These are phyloP conservation scores for Ibycter americanus DNA, from an alignment of 2,797 vertebrate genomes.

Conservation along the genomic window DNA sequence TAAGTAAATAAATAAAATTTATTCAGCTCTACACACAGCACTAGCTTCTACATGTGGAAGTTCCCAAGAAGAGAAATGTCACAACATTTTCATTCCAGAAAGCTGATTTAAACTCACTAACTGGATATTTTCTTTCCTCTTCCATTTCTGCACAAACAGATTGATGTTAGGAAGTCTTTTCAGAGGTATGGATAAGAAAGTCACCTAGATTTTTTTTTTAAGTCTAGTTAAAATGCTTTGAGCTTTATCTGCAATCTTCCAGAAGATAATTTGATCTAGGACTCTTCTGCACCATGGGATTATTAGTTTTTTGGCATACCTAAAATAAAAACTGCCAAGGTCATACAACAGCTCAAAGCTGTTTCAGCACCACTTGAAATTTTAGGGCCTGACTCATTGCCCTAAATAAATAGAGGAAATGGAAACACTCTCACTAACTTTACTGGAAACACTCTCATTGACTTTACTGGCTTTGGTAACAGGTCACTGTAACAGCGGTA, in stretches of 20 bases:
- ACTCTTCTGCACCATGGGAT: background rate
- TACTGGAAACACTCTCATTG: background rate
- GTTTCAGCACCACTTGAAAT: background rate
- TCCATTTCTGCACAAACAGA: background rate
- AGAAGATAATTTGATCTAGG: background rate
- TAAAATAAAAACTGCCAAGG: background rate
- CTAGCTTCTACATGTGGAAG: background rate
- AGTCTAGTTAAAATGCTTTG: background rate
- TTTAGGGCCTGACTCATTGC: background rate
- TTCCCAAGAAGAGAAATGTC: background rate
- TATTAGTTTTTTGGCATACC: background rate
- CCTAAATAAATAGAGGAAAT: slow-evolving; percentile 31
- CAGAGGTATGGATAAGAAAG: background rate
- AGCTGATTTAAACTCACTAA: background rate
- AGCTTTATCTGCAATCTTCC: background rate
- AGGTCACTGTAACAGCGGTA: background rate
- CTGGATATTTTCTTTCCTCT: background rate
- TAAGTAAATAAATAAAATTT: background rate
- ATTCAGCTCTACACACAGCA: background rate
- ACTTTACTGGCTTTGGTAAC: background rate
- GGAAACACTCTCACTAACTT: background rate
- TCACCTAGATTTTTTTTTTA: background rate
- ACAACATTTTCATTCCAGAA: background rate
- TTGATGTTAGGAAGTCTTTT: background rate
- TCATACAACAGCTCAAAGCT: background rate